Conservation (phyloP, 1,140 invertebrate species). For the Drosophila jambulina region DNA sequence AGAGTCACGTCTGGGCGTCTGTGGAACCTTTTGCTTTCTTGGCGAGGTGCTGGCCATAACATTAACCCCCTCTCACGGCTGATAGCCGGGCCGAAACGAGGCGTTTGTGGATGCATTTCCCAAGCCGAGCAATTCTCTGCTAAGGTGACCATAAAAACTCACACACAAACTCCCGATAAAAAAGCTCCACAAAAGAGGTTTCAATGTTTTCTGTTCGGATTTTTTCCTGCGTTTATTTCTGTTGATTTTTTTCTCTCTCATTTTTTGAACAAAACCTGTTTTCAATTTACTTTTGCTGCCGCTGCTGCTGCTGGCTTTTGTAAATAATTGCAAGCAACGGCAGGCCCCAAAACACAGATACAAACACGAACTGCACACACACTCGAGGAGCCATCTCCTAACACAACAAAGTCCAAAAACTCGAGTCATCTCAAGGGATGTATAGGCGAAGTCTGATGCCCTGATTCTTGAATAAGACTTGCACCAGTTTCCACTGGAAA, state of each 20-base stretch:
- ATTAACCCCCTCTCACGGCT: conserved; percentile 16
- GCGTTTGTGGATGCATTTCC: conserved; percentile 42
- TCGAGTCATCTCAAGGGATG: conserved; percentile 36
- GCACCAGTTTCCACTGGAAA: background rate
- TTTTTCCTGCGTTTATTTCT: conserved; percentile 16
- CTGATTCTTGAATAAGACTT: background rate
- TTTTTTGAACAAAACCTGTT: conserved; percentile 71
- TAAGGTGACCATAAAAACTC: conserved; percentile 24
- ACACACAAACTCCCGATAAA: conserved; percentile 33
- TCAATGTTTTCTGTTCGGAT: conserved; percentile 65
- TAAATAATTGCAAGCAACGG: conserved; percentile 78
- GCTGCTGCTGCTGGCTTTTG: conserved; percentile 62
- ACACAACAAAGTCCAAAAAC: conserved; percentile 53
- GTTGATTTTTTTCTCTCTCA: conserved; percentile 47
- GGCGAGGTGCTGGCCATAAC: conserved; percentile 31
- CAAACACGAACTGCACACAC: conserved; percentile 20
- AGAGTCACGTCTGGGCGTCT: conserved; percentile 65
- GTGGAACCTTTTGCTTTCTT: background rate
- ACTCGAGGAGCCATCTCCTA: conserved; percentile 29
- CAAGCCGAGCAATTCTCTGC: conserved; percentile 29
- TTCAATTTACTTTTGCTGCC: conserved; percentile 77
- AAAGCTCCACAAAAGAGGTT: conserved; percentile 81
- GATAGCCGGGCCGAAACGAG: conserved; percentile 31
- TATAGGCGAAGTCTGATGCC: conserved; percentile 20
- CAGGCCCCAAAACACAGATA: conserved; percentile 66